Evolutionary conservation across 2,888 invertebrate genomes (phyloP), one percentile per base, ranked within the genome.

Genomic region (Timandra comae): DNA sequence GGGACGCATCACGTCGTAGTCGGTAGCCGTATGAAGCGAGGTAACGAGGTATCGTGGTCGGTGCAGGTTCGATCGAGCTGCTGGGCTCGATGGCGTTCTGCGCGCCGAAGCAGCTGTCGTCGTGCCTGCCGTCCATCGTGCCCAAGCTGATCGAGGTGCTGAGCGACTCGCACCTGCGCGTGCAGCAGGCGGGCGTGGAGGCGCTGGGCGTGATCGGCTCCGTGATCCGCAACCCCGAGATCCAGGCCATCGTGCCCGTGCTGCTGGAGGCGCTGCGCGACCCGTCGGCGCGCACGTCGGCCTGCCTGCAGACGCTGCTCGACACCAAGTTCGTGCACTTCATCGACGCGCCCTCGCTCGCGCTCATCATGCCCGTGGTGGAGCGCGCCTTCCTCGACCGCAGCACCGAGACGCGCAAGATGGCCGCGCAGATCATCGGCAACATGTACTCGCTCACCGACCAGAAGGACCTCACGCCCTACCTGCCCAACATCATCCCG

Each of bases 371-470:
- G 99, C 99, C 99, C 0, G 98, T 99, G 2, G 97, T 99, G 13
- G 95, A 98, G 76, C 88, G 99, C 49, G 98, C 99, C 6, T 99
- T 99, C 82, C 93, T 97, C 84, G 99, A 99, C 81, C 90, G 99
- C 43, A 96, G 97, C 29, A 98, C 99, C 0, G 99, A 99, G 85
- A 99, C 98, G 0, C 89, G 99, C 56, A 97, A 99, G 87, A 98
- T 99, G 97, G 97, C 99, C 1, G 98, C 98, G 2, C 98, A 99
- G 86, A 99, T 99, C 70, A 98, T 99, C 55, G 98, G 99, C 36
- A 99, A 99, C 78, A 99, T 99, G 97, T 99, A 99, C 81, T 98
- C 98, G 1, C 86, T 99, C 27, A 99, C 99, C 0, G 99, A 99
- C 81, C 98, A 99, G 76, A 99, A 99, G 86, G 99, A 99, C 74